Conservation (phyloP, 2,888 invertebrate genomes). For the Orthosia gracilis region DNA sequence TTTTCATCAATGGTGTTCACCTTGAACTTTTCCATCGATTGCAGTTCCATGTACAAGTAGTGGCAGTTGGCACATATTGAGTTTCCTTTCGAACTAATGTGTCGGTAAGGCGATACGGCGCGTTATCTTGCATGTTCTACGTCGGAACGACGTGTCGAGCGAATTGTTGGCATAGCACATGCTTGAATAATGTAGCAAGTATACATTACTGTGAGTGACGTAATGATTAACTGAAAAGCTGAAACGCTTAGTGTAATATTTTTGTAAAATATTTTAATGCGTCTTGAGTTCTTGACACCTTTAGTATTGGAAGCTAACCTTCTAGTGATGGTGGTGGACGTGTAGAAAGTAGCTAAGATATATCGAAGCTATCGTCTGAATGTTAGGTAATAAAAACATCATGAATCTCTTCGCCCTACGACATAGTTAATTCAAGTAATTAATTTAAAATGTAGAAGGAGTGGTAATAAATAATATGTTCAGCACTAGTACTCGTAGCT, state of each 20-base stretch:
- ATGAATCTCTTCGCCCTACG: background rate
- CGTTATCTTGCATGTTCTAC: conserved; percentile 49
- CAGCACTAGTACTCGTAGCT: too few species aligned
- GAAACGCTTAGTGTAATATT: background rate
- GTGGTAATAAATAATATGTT: too few species aligned
- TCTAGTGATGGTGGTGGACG: too few species aligned
- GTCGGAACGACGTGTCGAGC: conserved; percentile 26
- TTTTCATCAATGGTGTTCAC: conserved; percentile 63
- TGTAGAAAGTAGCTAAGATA: background rate
- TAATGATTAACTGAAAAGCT: conserved; percentile 14
- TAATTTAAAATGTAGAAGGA: too few species aligned
- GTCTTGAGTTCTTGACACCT: background rate
- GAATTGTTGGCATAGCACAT: conserved; percentile 27
- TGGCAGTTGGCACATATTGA: conserved; percentile 52
- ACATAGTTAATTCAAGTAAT: background rate
- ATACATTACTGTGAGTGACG: conserved; percentile 19
- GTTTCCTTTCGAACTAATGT: conserved; percentile 55
- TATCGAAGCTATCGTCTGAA: background rate
- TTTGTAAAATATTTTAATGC: background rate
- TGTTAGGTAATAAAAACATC: background rate
- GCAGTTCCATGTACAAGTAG: conserved; percentile 64
- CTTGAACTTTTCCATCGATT: conserved; percentile 74
- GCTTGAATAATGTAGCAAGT: conserved; percentile 34
- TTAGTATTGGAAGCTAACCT: background rate
- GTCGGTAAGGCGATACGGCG: conserved; percentile 41